These are phyloP conservation scores for Sylvicapra grimmia DNA, from an alignment of 2,113 vertebrate genomes.

Conservation along the genomic window DNA sequence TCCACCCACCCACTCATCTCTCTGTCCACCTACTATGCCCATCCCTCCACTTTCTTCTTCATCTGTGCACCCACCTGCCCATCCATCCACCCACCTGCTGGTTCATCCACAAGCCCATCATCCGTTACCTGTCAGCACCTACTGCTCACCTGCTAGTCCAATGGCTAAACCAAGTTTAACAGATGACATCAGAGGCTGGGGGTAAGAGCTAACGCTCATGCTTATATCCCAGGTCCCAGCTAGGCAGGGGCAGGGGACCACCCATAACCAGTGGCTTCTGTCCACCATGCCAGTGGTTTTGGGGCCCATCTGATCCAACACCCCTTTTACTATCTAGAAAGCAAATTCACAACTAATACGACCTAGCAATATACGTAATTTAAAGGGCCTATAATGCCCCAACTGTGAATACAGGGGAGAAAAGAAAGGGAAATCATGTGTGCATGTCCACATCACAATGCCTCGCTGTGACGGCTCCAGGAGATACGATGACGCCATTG, in stretches of 20 bases:
- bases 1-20: neutral
- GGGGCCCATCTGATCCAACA: neutral
- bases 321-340: neutral
- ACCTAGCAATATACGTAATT: neutral
- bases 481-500: neutral
- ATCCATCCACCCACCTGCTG: neutral
- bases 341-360: neutral
- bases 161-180: neutral
- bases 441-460: fast-evolving
- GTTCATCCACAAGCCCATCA: neutral
- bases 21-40: neutral
- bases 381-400: neutral
- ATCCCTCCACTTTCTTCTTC: neutral
- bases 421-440: neutral
- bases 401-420: neutral
- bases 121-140: neutral
- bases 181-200: neutral
- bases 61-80: neutral
- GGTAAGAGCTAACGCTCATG: neutral
- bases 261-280: neutral
- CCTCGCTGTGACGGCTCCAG: no score
- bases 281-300: neutral
- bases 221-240: neutral
- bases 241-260: neutral
- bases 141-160: neutral